Conservation (phyloP, 2,888 invertebrate species). For the Gryllus longicercus region DNA sequence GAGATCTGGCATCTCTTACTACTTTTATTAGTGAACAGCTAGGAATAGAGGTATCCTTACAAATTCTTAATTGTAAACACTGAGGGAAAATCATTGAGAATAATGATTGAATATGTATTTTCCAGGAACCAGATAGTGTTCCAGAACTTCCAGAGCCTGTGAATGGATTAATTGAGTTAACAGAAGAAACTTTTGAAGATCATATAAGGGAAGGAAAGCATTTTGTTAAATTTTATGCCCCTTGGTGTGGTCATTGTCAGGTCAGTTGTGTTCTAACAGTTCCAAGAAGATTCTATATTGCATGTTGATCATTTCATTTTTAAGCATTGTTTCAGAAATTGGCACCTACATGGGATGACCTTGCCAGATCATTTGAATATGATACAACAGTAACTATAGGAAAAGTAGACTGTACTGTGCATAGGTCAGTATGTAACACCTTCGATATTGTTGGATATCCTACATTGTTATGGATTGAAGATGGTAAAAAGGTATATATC, state of each 20-base stretch:
- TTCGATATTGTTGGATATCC: slow-evolving; percentile 86
- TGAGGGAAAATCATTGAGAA: background rate
- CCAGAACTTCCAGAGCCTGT: slow-evolving; percentile 55
- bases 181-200: slow-evolving; percentile 71
- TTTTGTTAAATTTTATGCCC: slow-evolving; percentile 88
- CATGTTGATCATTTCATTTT: background rate
- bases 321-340: slow-evolving; percentile 55
- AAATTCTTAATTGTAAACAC: background rate
- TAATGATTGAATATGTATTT: background rate
- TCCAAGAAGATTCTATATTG: background rate
- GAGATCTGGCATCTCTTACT: slow-evolving; percentile 72
- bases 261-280: slow-evolving; percentile 47
- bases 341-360: slow-evolving; percentile 79
- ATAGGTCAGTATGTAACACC: slow-evolving; percentile 69
- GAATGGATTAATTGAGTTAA: slow-evolving; percentile 66
- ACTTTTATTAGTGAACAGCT: slow-evolving; percentile 74
- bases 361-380: slow-evolving; percentile 66
- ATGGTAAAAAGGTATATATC: slow-evolving; percentile 68
- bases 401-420: slow-evolving; percentile 81
- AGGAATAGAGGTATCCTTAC: slow-evolving; percentile 41
- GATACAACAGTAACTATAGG: slow-evolving; percentile 68
- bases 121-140: slow-evolving; percentile 38
- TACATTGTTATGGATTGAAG: slow-evolving; percentile 79
- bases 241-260: slow-evolving; percentile 88
- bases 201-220: slow-evolving; percentile 70